Conservation (phyloP, 2,797 vertebrate genomes). For the Tenualosa thibaudeaui region DNA sequence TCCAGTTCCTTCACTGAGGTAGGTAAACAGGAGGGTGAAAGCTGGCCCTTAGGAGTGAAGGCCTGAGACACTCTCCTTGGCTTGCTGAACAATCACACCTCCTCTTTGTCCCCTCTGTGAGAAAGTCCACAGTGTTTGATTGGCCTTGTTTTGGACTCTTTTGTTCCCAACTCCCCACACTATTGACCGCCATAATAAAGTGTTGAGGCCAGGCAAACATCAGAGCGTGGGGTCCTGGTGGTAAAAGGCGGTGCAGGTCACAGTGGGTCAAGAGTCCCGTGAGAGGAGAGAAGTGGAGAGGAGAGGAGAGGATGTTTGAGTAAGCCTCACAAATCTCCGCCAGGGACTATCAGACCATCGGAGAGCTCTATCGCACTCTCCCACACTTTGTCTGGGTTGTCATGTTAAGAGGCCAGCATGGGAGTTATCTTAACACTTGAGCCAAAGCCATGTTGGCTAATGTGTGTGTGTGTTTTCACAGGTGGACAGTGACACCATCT, state of each 20-base stretch:
- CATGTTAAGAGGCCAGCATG: not conserved
- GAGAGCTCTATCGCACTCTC: not conserved
- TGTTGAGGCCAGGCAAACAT: not conserved
- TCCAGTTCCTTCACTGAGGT: not conserved
- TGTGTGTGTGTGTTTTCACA: slow-evolving; percentile 56
- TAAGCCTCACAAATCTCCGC: slow-evolving; percentile 20
- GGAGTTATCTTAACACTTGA: not conserved
- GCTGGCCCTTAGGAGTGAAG: no score
- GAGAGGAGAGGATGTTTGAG: not conserved
- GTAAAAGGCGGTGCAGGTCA: not conserved
- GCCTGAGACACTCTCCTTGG: not conserved
- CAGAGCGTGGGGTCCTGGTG: not conserved
- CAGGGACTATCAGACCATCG: slow-evolving; percentile 1
- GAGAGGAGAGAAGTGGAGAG: not conserved
- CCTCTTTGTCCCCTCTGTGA: not conserved
- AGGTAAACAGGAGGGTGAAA: not conserved
- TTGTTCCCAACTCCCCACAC: not conserved
- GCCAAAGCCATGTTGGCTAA: not conserved
- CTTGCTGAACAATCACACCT: not conserved
- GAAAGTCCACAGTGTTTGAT: not conserved
- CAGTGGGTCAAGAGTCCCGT: not conserved
- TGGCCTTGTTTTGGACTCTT: not conserved
- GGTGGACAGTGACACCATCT: slow-evolving; percentile 99
- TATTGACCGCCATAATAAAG: slow-evolving; percentile 4
- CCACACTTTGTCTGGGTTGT: slow-evolving; percentile 22